Evolutionary conservation across 2,888 invertebrate species (phyloP), one percentile per base, ranked within the genome.

Genomic region (Boloria selene): DNA sequence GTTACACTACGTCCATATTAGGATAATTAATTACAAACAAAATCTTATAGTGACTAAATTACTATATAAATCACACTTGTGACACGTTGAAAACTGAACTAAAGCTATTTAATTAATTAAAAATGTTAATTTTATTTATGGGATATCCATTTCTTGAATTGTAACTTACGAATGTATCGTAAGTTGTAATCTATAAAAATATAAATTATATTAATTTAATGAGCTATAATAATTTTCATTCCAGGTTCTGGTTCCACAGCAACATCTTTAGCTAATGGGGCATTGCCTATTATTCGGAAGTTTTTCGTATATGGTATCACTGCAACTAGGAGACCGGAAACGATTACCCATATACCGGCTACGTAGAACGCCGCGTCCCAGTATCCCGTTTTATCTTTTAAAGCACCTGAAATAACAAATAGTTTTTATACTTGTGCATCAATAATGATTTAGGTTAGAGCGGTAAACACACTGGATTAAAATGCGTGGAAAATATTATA

Each of bases 291-390:
- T n/a, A 95, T 93, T 55, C 93, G 93, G 74, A 94, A 93, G 79
- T 95, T 95, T 75, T 92, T 93, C 6, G 95, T 95, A 76, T 88
- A 94, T 0, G 95, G 95, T 72, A 95, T 95, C 3, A 95, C 85
- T 0, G 93, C 93, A 13, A 96, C 94, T 0, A 96, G 84, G 0
- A 95, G 73, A 42, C 97, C 98, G 38, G 97, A 95, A 18, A 97
- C 84, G 17, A 96, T 93, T 62, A 97, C 96, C 94, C 96, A 97
- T 54, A 95, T 87, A 16, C 97, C 97, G 45, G 97, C 95, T 72
- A 96, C 93, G 82, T 95, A 95, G 86, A 97, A 97, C 0, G 97
- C 95, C 69, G 95, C 93, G 73, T 96, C 95, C 95, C 97, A 97
- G 45, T 92, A 87, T 3, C 93, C 92, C 3, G 96, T 96, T 18